Percentiles rank a stretch among this genome's conserved stretches.
phyloP scores from a whole-genome alignment of 1,140 invertebrate species.

The Ylistrum balloti region DNA sequence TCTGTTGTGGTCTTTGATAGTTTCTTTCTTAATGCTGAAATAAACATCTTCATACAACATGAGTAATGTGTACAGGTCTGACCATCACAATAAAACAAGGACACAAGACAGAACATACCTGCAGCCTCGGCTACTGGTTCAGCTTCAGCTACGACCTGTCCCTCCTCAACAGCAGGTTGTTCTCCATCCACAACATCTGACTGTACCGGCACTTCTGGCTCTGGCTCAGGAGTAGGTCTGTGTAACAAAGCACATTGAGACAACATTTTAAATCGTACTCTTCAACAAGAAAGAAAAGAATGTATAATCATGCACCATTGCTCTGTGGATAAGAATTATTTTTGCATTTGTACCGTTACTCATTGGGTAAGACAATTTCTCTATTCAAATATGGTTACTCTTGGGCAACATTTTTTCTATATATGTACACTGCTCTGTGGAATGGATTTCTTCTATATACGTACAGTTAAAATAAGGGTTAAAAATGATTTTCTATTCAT shows the following conservation, averaged over 20 bases:
- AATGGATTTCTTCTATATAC: too few relatives aligned
- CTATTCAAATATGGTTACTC: too few relatives aligned
- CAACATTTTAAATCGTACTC: too few relatives aligned
- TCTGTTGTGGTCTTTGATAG: neutral
- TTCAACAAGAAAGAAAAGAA: neutral
- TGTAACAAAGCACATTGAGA: neutral
- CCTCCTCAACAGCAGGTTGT: conserved; percentile 42
- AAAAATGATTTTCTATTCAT: too few relatives aligned
- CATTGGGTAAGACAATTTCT: too few relatives aligned
- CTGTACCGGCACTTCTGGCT: conserved; percentile 49
- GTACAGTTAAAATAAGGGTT: too few relatives aligned
- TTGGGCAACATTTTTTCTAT: too few relatives aligned
- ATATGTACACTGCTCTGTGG: too few relatives aligned
- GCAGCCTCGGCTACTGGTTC: conserved; percentile 44
- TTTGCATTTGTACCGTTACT: too few relatives aligned
- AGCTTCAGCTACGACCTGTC: conserved; percentile 21
- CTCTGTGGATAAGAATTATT: conserved; percentile 80
- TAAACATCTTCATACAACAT: neutral
- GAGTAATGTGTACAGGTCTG: neutral
- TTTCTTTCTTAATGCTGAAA: neutral
- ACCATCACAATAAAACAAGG: conserved; percentile 20
- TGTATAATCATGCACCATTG: conserved; percentile 71
- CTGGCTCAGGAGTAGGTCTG: conserved; percentile 62
- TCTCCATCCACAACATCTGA: conserved; percentile 52
- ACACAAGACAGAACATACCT: neutral